A percentile compares a stretch with the other conserved stretches of the same genome.
Conservation (phyloP, 2,888 invertebrate genomes). For the Drosophila setosimentum region DNA sequence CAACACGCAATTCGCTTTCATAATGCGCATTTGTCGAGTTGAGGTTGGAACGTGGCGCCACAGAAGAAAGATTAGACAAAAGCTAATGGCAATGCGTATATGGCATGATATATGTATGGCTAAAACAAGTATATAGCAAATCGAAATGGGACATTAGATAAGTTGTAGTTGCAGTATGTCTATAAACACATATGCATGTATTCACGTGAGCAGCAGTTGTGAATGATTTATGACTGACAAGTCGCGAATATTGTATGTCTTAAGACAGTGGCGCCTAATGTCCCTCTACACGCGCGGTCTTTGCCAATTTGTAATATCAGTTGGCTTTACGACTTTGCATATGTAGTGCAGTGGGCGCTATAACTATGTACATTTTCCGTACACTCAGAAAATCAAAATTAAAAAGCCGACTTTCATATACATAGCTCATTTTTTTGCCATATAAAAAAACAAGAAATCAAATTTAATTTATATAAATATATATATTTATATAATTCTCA, state of each 20-base stretch:
- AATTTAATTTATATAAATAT: not conserved
- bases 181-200: constrained; percentile 14
- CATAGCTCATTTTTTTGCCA: not conserved
- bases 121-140: constrained; percentile 17
- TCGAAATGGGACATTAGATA: constrained; percentile 69
- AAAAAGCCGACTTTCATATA: accelerated
- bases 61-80: constrained; percentile 61
- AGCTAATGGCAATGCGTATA: constrained; percentile 59
- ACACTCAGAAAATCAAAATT: not conserved
- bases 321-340: constrained; percentile 10
- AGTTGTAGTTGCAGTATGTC: constrained; percentile 32
- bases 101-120: constrained; percentile 24
- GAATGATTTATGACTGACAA: constrained; percentile 71
- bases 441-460: not conserved
- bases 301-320: constrained; percentile 56
- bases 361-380: constrained; percentile 46
- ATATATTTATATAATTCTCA: not conserved
- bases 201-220: constrained; percentile 66
- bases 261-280: constrained; percentile 22
- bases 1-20: constrained; percentile 59
- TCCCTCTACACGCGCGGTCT: constrained; percentile 24
- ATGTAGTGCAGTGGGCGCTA: not conserved
- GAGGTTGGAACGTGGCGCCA: constrained; percentile 32
- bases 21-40: constrained; percentile 62
- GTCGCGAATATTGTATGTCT: constrained; percentile 51